These are phyloP conservation scores for Mesembrinibis cayennensis DNA, from an alignment of 2,113 vertebrate genomes.

Conservation along the genomic window DNA sequence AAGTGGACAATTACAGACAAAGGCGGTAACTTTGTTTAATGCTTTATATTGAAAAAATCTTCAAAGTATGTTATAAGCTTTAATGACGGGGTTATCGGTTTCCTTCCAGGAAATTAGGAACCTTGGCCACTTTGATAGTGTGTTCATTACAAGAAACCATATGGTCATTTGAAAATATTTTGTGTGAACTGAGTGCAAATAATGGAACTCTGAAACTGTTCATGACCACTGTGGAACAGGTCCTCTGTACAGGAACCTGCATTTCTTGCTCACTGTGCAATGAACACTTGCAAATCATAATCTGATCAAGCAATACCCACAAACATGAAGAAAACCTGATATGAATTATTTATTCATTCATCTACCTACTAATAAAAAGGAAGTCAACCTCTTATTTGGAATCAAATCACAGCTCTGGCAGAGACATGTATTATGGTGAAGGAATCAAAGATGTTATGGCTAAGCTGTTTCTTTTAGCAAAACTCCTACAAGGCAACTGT, in stretches of 20 bases:
- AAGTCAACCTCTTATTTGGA: not conserved
- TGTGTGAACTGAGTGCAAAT: not conserved
- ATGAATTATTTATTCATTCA: not conserved
- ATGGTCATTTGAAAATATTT: not conserved
- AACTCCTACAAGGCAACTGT: not conserved
- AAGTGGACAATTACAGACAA: not conserved
- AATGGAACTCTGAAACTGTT: not conserved
- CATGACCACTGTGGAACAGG: not conserved
- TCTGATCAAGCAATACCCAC: not conserved
- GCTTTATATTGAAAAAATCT: not conserved
- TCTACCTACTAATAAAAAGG: not conserved
- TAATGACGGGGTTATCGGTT: not conserved
- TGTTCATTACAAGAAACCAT: not conserved
- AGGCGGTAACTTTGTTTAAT: not conserved
- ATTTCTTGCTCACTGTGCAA: not conserved
- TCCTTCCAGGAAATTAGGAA: not conserved
- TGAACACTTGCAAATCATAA: not conserved
- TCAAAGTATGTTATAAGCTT: not conserved
- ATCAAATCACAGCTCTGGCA: not conserved
- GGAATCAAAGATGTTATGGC: not conserved
- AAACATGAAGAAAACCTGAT: not conserved
- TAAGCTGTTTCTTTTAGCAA: not conserved
- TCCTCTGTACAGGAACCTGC: not conserved
- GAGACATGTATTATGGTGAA: not conserved
- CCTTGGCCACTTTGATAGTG: not conserved